phyloP scores from a whole-genome alignment of 2,797 vertebrate genomes.

The Picus viridis region DNA sequence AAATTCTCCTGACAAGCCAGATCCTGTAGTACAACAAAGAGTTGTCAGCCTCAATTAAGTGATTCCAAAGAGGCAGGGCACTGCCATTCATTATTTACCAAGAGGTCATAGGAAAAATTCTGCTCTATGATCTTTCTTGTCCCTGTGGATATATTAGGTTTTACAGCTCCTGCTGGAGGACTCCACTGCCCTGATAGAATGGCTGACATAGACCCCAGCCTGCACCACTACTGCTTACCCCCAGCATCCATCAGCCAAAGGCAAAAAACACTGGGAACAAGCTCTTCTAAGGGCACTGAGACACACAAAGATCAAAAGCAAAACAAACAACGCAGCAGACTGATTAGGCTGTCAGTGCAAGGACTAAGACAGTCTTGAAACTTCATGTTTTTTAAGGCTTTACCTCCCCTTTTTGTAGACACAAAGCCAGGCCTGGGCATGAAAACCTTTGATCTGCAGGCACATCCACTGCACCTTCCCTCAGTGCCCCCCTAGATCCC shows the following conservation, averaged over 20 bases:
- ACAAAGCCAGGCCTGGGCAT: not conserved
- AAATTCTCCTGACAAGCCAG: constrained; percentile 65
- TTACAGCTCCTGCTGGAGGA: constrained; percentile 7
- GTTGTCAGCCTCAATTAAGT: constrained; percentile 66
- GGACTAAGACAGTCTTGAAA: not conserved
- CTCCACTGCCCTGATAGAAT: not conserved
- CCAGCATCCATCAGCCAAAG: not conserved
- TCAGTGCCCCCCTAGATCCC: not conserved
- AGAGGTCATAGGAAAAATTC: constrained; percentile 47
- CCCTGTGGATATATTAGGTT: constrained; percentile 1
- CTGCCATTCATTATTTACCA: constrained; percentile 62
- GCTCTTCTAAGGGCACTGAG: constrained; percentile 2
- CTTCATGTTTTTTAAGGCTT: not conserved
- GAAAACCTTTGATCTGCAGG: not conserved
- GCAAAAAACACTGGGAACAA: not conserved
- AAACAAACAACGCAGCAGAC: not conserved
- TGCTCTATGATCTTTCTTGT: constrained; percentile 16
- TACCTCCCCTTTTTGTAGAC: not conserved
- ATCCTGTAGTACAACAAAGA: constrained; percentile 69
- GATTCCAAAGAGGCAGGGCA: constrained; percentile 29
- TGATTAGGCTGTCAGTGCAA: not conserved
- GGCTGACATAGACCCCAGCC: not conserved
- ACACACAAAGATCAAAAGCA: constrained; percentile 6
- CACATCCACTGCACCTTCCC: not conserved
- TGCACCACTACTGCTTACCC: not conserved